Evolutionary conservation across 2,113 vertebrate genomes (phyloP), one percentile per base, ranked within the genome.

Genomic region (Aspidoscelis tigris): DNA sequence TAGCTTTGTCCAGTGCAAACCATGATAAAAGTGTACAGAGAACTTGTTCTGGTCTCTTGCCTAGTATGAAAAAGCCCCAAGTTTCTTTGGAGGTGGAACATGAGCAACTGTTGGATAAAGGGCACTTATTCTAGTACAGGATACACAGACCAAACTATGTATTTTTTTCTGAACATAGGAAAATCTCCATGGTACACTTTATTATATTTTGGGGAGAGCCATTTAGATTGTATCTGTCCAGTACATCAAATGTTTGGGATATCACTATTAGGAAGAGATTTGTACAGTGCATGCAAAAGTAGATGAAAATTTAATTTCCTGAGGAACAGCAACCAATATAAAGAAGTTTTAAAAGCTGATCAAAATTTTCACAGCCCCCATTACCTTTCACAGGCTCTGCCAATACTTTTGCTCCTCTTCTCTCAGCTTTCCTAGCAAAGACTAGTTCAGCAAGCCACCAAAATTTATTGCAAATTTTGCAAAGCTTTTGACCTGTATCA

Each of bases 401-500:
- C 0, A 5, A 4, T 53, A 68, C 77, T 87, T 84, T 72, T 82
- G 79, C 80, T 81, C 80, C 61, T 87, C 68, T 88, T 80, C 65
- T 88, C 81, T 88, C 89, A 92, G 86, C 64, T 88, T 80, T 92
- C 66, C 58, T 81, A 84, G 86, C 83, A 74, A 90, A 85, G 89
- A 78, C 86, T 90, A 84, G 69, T 86, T 91, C 89, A 66, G 88
- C 81, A 85, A 86, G 88, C 87, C 87, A 75, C 84, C 86, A 84
- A 84, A 93, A 96, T 94, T 92, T 92, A 94, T 88, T 92, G 93
- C 88, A 94, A 93, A 92, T 88, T 95, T 93, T 92, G 84, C 89
- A 92, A 90, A 93, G 93, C 91, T 95, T 96, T 95, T 92, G 95
- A 92, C 87, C 93, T 95, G 92, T 92, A 94, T 92, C 93, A 76